These are phyloP conservation scores for Ivindomyrus marchei DNA, from an alignment of 2,113 vertebrate species.

Conservation along the genomic window DNA sequence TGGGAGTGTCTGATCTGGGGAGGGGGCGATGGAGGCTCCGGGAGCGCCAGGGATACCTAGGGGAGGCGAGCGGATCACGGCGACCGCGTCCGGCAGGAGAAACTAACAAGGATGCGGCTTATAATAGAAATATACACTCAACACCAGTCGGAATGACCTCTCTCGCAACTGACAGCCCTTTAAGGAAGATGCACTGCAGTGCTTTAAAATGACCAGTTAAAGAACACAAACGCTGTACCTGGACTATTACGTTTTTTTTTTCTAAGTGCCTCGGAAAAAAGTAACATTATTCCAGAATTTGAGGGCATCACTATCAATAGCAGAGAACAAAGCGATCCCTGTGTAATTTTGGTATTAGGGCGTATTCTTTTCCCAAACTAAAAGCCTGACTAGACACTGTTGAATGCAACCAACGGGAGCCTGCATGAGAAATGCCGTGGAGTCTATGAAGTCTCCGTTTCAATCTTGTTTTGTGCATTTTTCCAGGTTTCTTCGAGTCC, in stretches of 20 bases:
- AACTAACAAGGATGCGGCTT: slow-evolving; percentile 19
- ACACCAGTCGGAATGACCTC: background rate
- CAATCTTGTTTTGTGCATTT: background rate
- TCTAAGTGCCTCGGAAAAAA: slow-evolving; percentile 14
- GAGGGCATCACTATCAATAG: background rate
- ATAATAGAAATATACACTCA: slow-evolving; percentile 3
- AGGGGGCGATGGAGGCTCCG: slow-evolving; percentile 12
- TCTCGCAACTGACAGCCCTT: slow-evolving; percentile 6
- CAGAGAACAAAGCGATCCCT: background rate
- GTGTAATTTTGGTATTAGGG: background rate
- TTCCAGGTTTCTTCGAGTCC: slow-evolving; percentile 20
- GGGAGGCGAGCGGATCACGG: slow-evolving; percentile 15
- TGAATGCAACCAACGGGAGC: background rate
- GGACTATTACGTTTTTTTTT: slow-evolving; percentile 3
- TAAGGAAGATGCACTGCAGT: background rate
- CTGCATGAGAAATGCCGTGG: slow-evolving; percentile 9
- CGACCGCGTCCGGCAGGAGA: slow-evolving; percentile 15
- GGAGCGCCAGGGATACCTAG: slow-evolving; percentile 24
- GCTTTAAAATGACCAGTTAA: background rate
- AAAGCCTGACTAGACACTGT: slow-evolving; percentile 11
- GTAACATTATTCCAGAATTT: slow-evolving; percentile 8
- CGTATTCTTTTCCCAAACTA: background rate
- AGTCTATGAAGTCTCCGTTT: slow-evolving; percentile 21
- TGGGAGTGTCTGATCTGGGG: slow-evolving; percentile 37
- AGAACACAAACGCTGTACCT: background rate